A percentile compares a stretch with the other conserved stretches of the same genome.
phyloP scores from a whole-genome alignment of 2,113 vertebrate species.

The Marmota monax region DNA sequence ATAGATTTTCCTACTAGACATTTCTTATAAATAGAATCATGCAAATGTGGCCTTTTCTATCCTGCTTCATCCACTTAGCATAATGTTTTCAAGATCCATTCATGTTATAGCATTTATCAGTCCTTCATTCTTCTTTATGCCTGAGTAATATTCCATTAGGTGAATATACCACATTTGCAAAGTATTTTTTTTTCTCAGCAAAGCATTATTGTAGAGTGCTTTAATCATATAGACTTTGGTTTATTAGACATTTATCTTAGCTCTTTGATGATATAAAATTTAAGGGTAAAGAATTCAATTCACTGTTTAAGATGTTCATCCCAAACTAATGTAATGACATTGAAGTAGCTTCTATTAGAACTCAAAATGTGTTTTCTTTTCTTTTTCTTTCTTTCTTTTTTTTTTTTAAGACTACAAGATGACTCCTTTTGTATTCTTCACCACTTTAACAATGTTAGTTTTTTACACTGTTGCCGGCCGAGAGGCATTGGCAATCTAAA shows the following conservation, averaged over 20 bases:
- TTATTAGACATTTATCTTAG: slow-evolving; percentile 36
- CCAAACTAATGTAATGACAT: background rate
- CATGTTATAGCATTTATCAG: background rate
- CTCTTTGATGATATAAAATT: background rate
- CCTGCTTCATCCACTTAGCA: background rate
- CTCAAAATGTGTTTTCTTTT: background rate
- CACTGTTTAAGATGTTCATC: background rate
- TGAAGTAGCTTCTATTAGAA: background rate
- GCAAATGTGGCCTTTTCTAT: background rate
- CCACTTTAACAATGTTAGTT: background rate
- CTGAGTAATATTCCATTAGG: slow-evolving; percentile 19
- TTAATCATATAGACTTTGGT: background rate
- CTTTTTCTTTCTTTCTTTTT: background rate
- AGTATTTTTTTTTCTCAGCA: background rate
- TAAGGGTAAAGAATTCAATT: slow-evolving; percentile 30
- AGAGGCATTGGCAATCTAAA: background rate
- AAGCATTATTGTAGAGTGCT: slow-evolving; percentile 23
- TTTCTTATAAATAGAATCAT: slow-evolving; percentile 1
- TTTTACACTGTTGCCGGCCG: background rate
- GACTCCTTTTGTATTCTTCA: background rate
- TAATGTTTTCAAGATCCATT: background rate
- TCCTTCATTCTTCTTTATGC: slow-evolving; percentile 32
- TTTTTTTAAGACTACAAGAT: background rate
- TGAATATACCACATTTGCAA: background rate
- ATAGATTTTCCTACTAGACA: background rate